These are phyloP conservation scores for Ciconia nigra DNA, from an alignment of 2,797 vertebrate genomes.

Conservation along the genomic window DNA sequence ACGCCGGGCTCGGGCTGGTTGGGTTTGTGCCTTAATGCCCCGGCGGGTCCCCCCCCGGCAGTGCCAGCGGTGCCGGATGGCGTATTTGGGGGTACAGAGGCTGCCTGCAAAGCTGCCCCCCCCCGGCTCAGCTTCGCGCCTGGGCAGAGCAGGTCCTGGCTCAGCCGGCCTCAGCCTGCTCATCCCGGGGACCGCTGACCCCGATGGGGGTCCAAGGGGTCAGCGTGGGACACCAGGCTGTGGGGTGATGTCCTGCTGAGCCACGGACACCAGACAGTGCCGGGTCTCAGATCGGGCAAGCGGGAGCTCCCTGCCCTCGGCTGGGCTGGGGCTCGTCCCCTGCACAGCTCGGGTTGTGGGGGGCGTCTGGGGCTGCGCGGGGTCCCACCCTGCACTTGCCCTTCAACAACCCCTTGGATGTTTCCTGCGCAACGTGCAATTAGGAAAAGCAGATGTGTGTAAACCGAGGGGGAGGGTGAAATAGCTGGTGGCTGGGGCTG, in stretches of 20 bases:
- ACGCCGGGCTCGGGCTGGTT: background rate
- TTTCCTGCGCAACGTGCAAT: background rate
- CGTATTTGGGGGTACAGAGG: background rate
- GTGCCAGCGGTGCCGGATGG: background rate
- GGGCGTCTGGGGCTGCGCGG: background rate
- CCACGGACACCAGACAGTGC: accelerated
- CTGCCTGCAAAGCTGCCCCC: background rate
- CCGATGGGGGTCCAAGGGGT: background rate
- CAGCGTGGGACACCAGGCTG: background rate
- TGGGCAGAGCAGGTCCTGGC: background rate
- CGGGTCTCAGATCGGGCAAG: background rate
- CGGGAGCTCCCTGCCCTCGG: background rate
- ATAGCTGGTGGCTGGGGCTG: background rate
- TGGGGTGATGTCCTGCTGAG: background rate
- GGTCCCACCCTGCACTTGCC: background rate
- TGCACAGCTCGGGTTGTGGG: too few relatives aligned
- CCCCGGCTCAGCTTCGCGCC: background rate
- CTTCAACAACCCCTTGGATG: too few relatives aligned
- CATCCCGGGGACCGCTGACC: background rate
- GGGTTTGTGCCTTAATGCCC: background rate
- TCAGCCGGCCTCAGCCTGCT: background rate
- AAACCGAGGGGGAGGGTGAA: background rate
- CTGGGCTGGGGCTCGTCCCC: too few relatives aligned
- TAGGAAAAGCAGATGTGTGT: too few relatives aligned
- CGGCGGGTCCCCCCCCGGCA: background rate